Conservation (phyloP, 2,888 invertebrate species). For the Mimas tiliae region DNA sequence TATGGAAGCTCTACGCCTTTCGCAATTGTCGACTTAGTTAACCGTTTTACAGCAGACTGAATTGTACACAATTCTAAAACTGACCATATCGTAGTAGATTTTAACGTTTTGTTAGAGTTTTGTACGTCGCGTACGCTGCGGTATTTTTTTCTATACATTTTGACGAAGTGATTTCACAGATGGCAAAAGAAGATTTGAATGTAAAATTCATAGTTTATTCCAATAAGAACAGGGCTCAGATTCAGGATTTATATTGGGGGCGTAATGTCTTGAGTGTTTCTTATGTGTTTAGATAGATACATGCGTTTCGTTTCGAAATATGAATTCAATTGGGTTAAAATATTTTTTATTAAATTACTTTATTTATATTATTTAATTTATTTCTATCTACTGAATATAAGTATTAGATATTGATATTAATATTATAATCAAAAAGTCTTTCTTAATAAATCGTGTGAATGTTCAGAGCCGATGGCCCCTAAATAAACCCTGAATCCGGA, state of each 20-base stretch:
- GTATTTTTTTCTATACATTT: constrained; percentile 5
- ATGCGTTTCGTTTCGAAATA: neutral
- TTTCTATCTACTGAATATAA: neutral
- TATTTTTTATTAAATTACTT: no score
- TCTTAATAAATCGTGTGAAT: neutral
- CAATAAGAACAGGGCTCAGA: no score
- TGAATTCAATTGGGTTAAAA: neutral
- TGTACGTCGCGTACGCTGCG: constrained; percentile 11
- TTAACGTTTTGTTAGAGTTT: constrained; percentile 6
- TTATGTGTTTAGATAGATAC: neutral
- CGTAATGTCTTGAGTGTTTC: neutral
- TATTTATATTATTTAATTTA: neutral
- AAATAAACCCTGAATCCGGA: neutral
- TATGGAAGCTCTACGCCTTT: neutral
- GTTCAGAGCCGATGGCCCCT: neutral
- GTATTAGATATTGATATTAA: neutral
- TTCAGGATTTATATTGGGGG: neutral
- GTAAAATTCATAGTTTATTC: neutral
- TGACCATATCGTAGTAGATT: constrained; percentile 49
- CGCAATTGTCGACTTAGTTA: constrained; percentile 3
- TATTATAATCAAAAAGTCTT: no score
- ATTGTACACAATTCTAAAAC: constrained; percentile 57
- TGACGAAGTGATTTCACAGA: neutral
- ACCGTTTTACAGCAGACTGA: constrained; percentile 49
- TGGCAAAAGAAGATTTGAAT: neutral